Conservation (phyloP, 2,113 vertebrate genomes). For the Ammodytes dubius region DNA sequence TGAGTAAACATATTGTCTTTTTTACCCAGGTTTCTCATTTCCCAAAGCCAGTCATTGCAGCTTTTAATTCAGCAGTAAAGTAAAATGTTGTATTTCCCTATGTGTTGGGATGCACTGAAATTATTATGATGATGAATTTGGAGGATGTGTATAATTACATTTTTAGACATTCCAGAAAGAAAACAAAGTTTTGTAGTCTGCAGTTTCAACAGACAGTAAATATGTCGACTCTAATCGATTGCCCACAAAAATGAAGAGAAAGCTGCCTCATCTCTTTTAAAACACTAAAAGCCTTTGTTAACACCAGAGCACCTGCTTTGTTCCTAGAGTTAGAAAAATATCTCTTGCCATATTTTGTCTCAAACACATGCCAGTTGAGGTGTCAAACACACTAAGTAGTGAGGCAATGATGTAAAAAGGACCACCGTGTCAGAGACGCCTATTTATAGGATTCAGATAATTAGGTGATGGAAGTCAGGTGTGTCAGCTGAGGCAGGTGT, state of each 20-base stretch:
- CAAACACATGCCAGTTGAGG: neutral
- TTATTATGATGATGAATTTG: neutral
- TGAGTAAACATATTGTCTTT: neutral
- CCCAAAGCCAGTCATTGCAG: neutral
- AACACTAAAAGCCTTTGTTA: neutral
- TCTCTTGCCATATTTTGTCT: neutral
- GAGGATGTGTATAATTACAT: neutral
- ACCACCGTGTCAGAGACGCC: neutral
- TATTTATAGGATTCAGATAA: neutral
- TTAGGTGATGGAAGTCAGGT: neutral
- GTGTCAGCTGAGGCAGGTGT: conserved; percentile 11
- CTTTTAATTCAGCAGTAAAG: neutral
- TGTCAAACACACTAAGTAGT: too few relatives aligned
- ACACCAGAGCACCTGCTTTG: neutral
- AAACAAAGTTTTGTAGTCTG: too few relatives aligned
- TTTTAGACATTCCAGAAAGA: too few relatives aligned
- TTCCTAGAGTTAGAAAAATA: neutral
- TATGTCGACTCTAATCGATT: neutral
- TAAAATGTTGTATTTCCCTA: neutral
- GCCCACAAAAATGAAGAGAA: neutral
- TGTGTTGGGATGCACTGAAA: neutral
- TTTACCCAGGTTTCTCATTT: neutral
- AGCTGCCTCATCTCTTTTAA: neutral
- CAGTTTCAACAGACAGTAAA: neutral
- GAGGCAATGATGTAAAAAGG: neutral